Conservation (phyloP, 2,113 vertebrate genomes). For the Columba livia region DNA sequence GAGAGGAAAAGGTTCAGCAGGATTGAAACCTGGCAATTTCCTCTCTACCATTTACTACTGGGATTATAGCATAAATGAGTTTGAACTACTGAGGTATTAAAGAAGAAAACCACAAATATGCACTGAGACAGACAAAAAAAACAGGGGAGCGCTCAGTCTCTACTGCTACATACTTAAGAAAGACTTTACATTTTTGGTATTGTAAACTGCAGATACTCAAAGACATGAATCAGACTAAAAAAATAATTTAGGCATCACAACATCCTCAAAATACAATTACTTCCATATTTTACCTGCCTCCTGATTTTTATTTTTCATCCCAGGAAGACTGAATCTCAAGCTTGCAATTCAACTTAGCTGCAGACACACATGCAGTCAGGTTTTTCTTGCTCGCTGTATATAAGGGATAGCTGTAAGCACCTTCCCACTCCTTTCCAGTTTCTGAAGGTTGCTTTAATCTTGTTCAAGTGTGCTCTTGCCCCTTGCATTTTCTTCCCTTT, state of each 20-base stretch:
- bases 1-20: neutral
- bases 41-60: neutral
- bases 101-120: neutral
- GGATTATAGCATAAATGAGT: neutral
- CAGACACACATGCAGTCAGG: neutral
- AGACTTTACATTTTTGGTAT: neutral
- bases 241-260: neutral
- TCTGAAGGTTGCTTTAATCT: neutral
- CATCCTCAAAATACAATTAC: neutral
- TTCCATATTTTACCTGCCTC: neutral
- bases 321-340: neutral
- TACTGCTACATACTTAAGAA: neutral
- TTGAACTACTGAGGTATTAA: neutral
- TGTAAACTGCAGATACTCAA: neutral
- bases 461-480: neutral
- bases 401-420: neutral
- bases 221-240: neutral
- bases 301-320: neutral
- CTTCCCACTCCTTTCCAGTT: neutral
- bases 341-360: neutral
- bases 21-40: neutral
- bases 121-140: neutral
- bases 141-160: neutral
- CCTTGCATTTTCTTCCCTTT: neutral
- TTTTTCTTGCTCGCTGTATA: neutral